phyloP scores from a whole-genome alignment of 2,797 vertebrate genomes.

The Sebastes iracundus region DNA sequence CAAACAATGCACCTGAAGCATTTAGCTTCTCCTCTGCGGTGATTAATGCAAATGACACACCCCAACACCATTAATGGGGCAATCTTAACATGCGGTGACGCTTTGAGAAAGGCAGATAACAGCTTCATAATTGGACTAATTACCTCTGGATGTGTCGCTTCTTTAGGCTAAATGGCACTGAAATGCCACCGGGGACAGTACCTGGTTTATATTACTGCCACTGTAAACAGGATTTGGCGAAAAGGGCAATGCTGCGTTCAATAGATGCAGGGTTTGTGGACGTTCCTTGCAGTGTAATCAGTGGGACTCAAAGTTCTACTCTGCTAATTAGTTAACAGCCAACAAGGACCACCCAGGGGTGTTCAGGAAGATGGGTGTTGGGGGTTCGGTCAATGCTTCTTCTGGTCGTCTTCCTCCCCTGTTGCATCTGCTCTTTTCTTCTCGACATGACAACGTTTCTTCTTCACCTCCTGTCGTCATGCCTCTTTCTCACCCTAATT shows the following conservation, averaged over 20 bases:
- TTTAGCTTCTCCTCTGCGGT: conserved; percentile 22
- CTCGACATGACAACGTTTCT: neutral
- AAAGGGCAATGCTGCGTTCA: conserved; percentile 60
- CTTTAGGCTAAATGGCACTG: conserved; percentile 71
- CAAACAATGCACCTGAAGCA: conserved; percentile 27
- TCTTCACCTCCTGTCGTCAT: conserved; percentile 12
- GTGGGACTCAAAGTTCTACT: conserved; percentile 51
- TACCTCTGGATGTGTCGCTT: conserved; percentile 56
- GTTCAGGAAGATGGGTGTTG: conserved; percentile 28
- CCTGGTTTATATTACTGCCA: conserved; percentile 39
- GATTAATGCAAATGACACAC: conserved; percentile 56
- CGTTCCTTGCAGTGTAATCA: conserved; percentile 48
- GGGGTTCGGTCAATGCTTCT: conserved; percentile 25
- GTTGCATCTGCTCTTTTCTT: conserved; percentile 20
- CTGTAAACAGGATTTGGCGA: conserved; percentile 65
- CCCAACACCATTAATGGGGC: conserved; percentile 31
- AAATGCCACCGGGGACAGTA: conserved; percentile 65
- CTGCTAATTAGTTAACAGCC: conserved; percentile 52
- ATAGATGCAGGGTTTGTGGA: conserved; percentile 35
- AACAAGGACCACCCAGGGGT: conserved; percentile 41
- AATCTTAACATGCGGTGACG: conserved; percentile 43
- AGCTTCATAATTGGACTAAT: conserved; percentile 72
- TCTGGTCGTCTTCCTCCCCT: conserved; percentile 7
- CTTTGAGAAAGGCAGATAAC: conserved; percentile 62
- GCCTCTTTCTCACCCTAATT: conserved; percentile 28